Percentiles rank a stretch among this genome's conserved stretches.
Evolutionary conservation across 2,113 vertebrate species (phyloP).

Genomic region (Pygathrix nemaeus): DNA sequence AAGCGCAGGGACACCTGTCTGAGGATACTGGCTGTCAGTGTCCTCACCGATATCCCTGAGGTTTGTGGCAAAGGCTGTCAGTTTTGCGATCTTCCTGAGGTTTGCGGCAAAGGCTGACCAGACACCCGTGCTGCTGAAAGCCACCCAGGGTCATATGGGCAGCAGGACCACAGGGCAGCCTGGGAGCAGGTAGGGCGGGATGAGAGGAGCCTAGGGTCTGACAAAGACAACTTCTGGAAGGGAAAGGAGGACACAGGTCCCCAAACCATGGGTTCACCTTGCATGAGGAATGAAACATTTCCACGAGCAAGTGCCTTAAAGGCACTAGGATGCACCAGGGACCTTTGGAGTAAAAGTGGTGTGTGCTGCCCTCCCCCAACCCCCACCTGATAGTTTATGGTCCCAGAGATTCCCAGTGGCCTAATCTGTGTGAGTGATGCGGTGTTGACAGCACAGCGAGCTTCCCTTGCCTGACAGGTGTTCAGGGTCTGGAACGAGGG

Average conservation of each 20-base stretch:
- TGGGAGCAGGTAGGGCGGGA: background rate
- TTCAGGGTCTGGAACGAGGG: background rate
- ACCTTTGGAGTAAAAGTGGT: background rate
- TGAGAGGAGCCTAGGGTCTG: background rate
- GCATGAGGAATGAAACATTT: background rate
- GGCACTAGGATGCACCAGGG: background rate
- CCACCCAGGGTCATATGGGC: accelerated
- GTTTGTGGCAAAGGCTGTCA: background rate
- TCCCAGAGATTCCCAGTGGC: background rate
- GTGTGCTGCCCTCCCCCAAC: background rate
- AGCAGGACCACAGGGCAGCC: background rate
- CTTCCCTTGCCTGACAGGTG: slow-evolving; percentile 44
- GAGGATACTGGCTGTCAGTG: background rate
- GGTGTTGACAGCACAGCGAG: background rate
- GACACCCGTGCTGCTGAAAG: background rate
- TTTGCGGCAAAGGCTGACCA: background rate
- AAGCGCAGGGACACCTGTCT: background rate
- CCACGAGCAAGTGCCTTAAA: background rate
- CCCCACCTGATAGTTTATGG: background rate
- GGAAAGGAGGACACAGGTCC: background rate
- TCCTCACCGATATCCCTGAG: background rate
- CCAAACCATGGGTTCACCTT: background rate
- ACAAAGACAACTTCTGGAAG: background rate
- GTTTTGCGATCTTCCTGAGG: too few relatives aligned
- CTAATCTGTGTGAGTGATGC: slow-evolving; percentile 46